Conservation (phyloP, 2,888 invertebrate species). For the Epinotia brunnichana region DNA sequence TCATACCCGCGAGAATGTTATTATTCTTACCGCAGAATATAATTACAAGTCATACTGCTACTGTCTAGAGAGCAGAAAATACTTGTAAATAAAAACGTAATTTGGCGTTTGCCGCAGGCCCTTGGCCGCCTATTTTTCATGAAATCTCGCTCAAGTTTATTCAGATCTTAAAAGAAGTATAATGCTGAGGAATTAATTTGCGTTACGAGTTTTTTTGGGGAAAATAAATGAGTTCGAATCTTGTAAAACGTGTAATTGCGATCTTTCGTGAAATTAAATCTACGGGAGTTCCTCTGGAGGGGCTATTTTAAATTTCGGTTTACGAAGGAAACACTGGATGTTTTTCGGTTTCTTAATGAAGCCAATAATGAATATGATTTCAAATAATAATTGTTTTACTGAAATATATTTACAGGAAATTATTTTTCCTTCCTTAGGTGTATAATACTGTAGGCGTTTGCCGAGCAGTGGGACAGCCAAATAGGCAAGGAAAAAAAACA, state of each 20-base stretch:
- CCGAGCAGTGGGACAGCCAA: no score
- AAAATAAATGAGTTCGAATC: constrained; percentile 78
- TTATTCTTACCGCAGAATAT: constrained; percentile 39
- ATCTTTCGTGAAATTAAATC: constrained; percentile 73
- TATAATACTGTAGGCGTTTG: neutral
- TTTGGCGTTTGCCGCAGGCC: constrained; percentile 77
- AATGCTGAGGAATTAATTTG: constrained; percentile 80
- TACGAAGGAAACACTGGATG: constrained; percentile 44
- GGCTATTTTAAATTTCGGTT: constrained; percentile 58
- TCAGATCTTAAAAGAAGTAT: constrained; percentile 80
- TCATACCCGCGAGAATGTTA: constrained; percentile 18
- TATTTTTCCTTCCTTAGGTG: neutral
- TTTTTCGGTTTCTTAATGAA: constrained; percentile 22
- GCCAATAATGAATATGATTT: constrained; percentile 18
- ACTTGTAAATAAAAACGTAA: constrained; percentile 80
- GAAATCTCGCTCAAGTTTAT: constrained; percentile 79
- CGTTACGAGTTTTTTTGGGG: constrained; percentile 71
- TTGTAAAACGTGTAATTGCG: constrained; percentile 75
- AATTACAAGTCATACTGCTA: constrained; percentile 41
- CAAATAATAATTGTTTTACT: neutral
- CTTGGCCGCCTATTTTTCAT: constrained; percentile 72
- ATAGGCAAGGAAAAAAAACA: no score
- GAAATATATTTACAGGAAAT: neutral
- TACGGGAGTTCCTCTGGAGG: constrained; percentile 59
- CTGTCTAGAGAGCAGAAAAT: constrained; percentile 58